phyloP scores from a whole-genome alignment of 2,113 vertebrate genomes.

The Asarcornis scutulata region DNA sequence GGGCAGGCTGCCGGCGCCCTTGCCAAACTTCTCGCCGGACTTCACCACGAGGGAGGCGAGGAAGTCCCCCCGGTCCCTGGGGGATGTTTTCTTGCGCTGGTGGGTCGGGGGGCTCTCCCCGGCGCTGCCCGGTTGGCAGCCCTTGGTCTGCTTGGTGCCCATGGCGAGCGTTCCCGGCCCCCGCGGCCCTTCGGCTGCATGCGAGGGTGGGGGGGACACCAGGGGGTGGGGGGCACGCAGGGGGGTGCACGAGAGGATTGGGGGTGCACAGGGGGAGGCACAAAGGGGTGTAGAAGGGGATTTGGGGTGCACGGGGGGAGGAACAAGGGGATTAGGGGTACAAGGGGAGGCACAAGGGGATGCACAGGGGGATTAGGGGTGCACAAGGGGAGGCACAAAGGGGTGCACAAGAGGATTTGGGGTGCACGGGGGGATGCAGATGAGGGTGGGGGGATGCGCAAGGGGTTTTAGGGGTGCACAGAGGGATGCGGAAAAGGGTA shows the following conservation, averaged over 20 bases:
- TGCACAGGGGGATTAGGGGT: not conserved
- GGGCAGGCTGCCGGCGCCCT: slow-evolving; percentile 77
- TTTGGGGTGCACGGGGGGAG: not conserved
- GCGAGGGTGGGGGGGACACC: not conserved
- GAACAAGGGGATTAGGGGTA: not conserved
- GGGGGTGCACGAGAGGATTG: not conserved
- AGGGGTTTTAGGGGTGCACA: not conserved
- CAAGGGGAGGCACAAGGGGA: not conserved
- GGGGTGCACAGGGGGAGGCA: not conserved
- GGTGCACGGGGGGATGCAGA: not conserved
- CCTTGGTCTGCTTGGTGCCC: slow-evolving; percentile 94
- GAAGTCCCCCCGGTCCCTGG: slow-evolving; percentile 84
- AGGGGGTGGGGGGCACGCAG: not conserved
- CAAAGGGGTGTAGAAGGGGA: not conserved
- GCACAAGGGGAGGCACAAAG: not conserved
- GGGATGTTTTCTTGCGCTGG: slow-evolving; percentile 79
- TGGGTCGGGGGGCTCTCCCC: slow-evolving; percentile 78
- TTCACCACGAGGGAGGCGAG: slow-evolving; percentile 87
- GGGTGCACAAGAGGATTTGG: not conserved
- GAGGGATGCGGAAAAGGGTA: not conserved
- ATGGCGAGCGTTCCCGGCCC: slow-evolving; percentile 62
- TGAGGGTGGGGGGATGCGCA: not conserved
- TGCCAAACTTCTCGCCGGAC: slow-evolving; percentile 87
- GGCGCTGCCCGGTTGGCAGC: slow-evolving; percentile 72
- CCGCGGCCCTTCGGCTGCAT: slow-evolving; percentile 1